Conservation (phyloP, 2,113 vertebrate species). For the Atlantisia rogersi region DNA sequence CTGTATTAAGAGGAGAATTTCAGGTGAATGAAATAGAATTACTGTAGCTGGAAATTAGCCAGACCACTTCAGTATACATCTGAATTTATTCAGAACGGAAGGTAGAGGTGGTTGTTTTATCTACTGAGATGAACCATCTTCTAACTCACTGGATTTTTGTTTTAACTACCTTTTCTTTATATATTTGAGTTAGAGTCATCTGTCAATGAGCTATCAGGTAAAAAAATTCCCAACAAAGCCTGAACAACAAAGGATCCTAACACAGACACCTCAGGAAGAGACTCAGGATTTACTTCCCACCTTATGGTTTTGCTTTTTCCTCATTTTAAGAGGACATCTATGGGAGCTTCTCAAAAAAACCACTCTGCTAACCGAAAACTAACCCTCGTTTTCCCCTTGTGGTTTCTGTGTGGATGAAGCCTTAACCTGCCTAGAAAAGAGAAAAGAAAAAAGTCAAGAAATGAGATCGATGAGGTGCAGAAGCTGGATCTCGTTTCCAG, state of each 20-base stretch:
- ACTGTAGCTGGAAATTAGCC: conserved; percentile 21
- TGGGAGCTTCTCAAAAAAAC: not conserved
- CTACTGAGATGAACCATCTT: conserved; percentile 28
- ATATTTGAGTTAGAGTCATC: not conserved
- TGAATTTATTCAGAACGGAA: conserved; percentile 38
- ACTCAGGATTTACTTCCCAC: not conserved
- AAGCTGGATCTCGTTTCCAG: not conserved
- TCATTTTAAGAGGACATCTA: not conserved
- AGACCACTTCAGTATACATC: not conserved
- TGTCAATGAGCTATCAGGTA: not conserved
- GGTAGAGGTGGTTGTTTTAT: conserved; percentile 15
- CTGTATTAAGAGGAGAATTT: conserved; percentile 15
- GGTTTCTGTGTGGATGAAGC: not conserved
- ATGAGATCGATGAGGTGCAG: not conserved
- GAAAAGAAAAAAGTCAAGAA: not conserved
- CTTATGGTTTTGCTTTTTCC: not conserved
- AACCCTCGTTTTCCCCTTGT: not conserved
- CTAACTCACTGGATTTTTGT: accelerated
- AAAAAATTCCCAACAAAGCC: not conserved
- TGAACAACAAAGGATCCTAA: not conserved
- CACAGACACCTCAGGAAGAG: not conserved
- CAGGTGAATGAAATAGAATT: conserved; percentile 8
- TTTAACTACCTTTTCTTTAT: not conserved
- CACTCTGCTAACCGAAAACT: not conserved
- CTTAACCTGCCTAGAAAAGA: not conserved